Conservation (phyloP, 2,888 invertebrate genomes). For the Diachrysia chrysitis region DNA sequence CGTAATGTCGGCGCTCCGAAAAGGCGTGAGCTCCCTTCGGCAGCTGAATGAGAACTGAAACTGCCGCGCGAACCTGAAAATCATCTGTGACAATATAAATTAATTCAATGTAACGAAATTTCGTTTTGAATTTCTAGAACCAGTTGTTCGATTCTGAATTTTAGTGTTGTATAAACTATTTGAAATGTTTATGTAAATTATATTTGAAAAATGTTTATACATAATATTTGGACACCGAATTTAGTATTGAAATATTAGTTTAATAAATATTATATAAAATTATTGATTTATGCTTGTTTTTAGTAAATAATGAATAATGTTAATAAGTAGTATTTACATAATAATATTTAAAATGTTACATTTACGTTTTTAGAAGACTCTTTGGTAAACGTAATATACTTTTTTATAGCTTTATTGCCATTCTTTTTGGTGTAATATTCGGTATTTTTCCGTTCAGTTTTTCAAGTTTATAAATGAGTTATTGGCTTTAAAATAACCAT, state of each 20-base stretch:
- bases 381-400: too few species aligned
- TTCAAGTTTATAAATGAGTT: too few species aligned
- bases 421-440: too few species aligned
- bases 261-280: background rate
- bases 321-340: too few species aligned
- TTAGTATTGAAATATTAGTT: background rate
- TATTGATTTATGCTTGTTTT: background rate
- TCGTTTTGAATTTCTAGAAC: background rate
- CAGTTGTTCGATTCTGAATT: background rate
- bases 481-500: too few species aligned
- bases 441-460: too few species aligned
- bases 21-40: conserved; percentile 61
- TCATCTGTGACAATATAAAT: conserved; percentile 46
- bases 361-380: background rate
- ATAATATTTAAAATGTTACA: background rate
- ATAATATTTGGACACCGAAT: background rate
- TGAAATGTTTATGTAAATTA: background rate
- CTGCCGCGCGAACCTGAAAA: conserved; percentile 59
- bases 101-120: conserved; percentile 5
- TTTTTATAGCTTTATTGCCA: too few species aligned
- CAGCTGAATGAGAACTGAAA: conserved; percentile 72
- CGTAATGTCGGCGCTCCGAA: conserved; percentile 46
- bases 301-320: too few species aligned
- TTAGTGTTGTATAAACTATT: background rate
- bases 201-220: background rate